Percentiles rank a stretch among this genome's conserved stretches.
Evolutionary conservation across 2,797 vertebrate species (phyloP).

Genomic region (Sternotherus odoratus): DNA sequence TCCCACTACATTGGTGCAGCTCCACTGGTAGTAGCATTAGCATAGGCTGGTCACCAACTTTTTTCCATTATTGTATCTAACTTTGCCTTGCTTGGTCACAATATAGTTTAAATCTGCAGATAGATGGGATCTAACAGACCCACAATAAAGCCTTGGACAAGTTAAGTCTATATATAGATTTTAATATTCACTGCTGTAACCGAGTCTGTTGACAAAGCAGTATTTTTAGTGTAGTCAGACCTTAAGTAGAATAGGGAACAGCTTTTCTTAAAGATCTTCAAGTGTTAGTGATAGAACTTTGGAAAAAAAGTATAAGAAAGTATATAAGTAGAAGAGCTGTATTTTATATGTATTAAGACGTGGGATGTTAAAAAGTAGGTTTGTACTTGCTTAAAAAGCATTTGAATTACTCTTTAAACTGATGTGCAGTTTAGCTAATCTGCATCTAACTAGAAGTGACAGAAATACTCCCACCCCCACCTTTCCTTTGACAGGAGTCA

Average conservation of each 20-base stretch:
- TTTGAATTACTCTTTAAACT: neutral
- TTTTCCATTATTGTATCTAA: neutral
- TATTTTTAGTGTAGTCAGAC: neutral
- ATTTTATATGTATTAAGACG: neutral
- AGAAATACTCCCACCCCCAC: neutral
- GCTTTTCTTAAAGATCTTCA: neutral
- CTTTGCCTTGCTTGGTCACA: neutral
- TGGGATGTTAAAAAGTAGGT: constrained; percentile 12
- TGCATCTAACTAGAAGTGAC: neutral
- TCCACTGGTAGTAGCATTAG: neutral
- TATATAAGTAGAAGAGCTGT: neutral
- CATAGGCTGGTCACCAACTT: neutral
- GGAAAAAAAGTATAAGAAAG: neutral
- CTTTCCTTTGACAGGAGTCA: neutral
- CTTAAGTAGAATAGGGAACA: neutral
- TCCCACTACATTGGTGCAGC: neutral
- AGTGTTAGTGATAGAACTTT: neutral
- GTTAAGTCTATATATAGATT: accelerated
- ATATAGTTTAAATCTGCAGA: neutral
- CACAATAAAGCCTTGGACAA: neutral
- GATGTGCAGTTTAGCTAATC: neutral
- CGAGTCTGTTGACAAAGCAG: neutral
- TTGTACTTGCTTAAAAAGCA: neutral
- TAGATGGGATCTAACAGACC: neutral
- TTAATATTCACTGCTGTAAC: neutral